These are phyloP conservation scores for Synaphobranchus kaupii DNA, from an alignment of 2,797 vertebrate species.

Conservation along the genomic window DNA sequence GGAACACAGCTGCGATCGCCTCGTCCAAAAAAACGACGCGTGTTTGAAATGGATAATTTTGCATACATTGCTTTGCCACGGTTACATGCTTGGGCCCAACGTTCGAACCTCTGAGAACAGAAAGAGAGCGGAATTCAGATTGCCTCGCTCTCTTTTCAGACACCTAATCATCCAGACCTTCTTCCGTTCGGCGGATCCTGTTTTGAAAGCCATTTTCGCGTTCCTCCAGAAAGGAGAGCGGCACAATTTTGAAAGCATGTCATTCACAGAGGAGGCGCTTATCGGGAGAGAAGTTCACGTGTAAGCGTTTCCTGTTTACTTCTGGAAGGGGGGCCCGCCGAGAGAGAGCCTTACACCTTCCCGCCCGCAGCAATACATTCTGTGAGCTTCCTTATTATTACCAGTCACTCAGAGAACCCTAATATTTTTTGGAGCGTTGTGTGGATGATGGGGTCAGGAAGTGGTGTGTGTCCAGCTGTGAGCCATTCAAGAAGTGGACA, in stretches of 20 bases:
- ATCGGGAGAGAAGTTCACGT: neutral
- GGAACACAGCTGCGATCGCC: neutral
- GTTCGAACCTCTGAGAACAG: neutral
- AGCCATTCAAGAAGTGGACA: neutral
- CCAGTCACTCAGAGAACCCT: neutral
- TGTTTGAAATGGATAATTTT: neutral
- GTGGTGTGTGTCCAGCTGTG: neutral
- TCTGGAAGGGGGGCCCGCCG: neutral
- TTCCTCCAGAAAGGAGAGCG: neutral
- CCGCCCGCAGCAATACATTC: neutral
- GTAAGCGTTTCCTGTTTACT: neutral
- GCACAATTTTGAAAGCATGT: neutral
- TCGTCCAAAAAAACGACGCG: neutral
- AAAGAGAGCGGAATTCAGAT: neutral
- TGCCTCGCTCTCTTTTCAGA: neutral
- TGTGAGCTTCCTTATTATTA: neutral
- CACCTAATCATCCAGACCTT: neutral
- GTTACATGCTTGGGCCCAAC: neutral
- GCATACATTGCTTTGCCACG: neutral
- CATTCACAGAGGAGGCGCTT: conserved; percentile 6
- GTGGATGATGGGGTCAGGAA: neutral
- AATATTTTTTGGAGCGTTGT: neutral
- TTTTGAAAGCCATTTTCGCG: conserved; percentile 4
- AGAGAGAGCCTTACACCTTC: neutral
- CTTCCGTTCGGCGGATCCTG: neutral